Base-by-base conservation (phyloP, 2,797 vertebrate genomes). In the Sebastes aleutianus region DNA sequence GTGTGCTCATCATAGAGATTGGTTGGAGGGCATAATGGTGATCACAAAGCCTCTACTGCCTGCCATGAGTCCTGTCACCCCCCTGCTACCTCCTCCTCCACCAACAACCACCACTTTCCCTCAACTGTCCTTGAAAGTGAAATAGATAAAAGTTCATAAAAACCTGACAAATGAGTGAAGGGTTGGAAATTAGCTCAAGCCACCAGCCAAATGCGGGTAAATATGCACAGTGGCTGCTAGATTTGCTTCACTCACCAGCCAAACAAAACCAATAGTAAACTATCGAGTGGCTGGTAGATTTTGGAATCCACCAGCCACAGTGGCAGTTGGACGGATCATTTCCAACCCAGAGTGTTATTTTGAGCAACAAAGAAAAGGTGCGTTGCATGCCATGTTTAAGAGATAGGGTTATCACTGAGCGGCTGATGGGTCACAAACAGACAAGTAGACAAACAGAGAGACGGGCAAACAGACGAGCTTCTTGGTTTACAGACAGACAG, bases 401-500 rank as follows among this genome's bases (percentile, higher is more conserved):
- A 20, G 6, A 47, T 11, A 22, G 53, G 68, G 79, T 79, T 43
- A 47, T 78, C 14, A 9, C 36, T 7, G 50, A 78, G 62, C 27
- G 64, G 24, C 24, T 39, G 63, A 54, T 4, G 53, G 73, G 70
- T 83, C 68, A 71, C 72, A 87, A 74, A 69, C 36, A 69, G 70
- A 76, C 78, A 66, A 63, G 58, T 16, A 56, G 73, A 57, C 75
- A 74, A 56, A 85, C 26, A 43, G 68, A 29, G 39, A 68, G 56
- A 68, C 13, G 0, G 31, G 34, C 27, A 43, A 82, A 70, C 57
- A 82, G 59, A 71, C 18, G 27, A 76, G 70, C 56, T 47, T 59
- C 31, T 66, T 27, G 18, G 56, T 79, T 81, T 73, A 71, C 50
- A 83, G 73, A 76, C 64, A 18, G 43, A 74, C 76, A 84, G 74